These are phyloP conservation scores for Euclidia mi DNA, from an alignment of 2,888 invertebrate species.

Conservation along the genomic window DNA sequence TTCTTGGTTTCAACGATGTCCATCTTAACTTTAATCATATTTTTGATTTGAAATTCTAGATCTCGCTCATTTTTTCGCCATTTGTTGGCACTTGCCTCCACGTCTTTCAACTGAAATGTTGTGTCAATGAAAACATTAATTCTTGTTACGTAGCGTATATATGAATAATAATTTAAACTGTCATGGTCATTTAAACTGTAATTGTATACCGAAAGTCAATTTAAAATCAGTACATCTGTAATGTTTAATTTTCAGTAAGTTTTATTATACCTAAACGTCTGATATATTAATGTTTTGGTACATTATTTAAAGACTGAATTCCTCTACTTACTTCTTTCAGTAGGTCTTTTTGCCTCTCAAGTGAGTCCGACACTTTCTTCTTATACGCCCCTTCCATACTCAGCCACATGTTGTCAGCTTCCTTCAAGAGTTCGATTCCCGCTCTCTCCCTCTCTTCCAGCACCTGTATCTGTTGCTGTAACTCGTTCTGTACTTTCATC, in stretches of 20 bases:
- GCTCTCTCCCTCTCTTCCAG: slow-evolving; percentile 90
- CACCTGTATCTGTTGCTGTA: slow-evolving; percentile 87
- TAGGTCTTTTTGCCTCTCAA: slow-evolving; percentile 69
- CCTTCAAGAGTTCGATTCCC: slow-evolving; percentile 86
- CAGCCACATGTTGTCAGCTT: slow-evolving; percentile 90
- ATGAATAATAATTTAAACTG: no score
- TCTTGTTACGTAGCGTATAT: no score
- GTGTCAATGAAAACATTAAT: background rate
- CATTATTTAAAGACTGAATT: background rate
- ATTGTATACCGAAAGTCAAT: no score
- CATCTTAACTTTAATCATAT: slow-evolving; percentile 63
- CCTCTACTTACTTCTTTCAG: slow-evolving; percentile 65
- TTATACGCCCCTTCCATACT: slow-evolving; percentile 87
- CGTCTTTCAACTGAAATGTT: slow-evolving; percentile 68
- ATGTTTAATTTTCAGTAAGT: no score
- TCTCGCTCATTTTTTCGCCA: slow-evolving; percentile 81
- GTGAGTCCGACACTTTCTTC: slow-evolving; percentile 71
- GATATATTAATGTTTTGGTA: no score
- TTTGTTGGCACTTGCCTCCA: slow-evolving; percentile 70
- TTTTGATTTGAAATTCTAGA: slow-evolving; percentile 70
- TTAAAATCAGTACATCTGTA: no score
- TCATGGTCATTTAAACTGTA: no score
- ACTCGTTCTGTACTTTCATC: slow-evolving; percentile 84
- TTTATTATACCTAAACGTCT: no score
- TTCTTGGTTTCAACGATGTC: slow-evolving; percentile 71